Conservation (phyloP, 2,113 vertebrate species). For the Hepsetus odoe region DNA sequence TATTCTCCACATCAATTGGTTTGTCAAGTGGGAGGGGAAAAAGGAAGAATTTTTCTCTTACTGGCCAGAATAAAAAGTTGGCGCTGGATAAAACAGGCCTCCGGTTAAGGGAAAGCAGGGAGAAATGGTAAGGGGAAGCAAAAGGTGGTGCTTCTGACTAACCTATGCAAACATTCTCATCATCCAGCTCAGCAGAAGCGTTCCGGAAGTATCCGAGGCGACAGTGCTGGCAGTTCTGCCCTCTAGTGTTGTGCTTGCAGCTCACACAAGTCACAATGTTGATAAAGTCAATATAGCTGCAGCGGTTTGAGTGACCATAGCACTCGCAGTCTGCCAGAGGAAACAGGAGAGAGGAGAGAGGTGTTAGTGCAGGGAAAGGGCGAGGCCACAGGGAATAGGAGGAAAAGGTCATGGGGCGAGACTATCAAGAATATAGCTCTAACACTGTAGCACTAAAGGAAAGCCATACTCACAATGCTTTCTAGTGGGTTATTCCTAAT, state of each 20-base stretch:
- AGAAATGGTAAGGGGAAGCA: not conserved
- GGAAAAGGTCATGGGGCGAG: constrained; percentile 4
- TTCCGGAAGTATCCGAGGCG: constrained; percentile 92
- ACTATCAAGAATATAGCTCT: constrained; percentile 1
- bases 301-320: constrained; percentile 94
- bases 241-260: constrained; percentile 96
- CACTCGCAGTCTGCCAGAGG: constrained; percentile 87
- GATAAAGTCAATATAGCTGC: constrained; percentile 96
- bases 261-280: constrained; percentile 95
- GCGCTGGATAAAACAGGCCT: too few relatives aligned
- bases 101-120: not conserved
- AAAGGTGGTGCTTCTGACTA: constrained; percentile 51
- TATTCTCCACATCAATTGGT: not conserved
- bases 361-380: constrained; percentile 35
- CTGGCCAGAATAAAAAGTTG: not conserved
- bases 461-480: not conserved
- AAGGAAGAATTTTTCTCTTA: not conserved
- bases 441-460: not conserved
- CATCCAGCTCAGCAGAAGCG: constrained; percentile 79
- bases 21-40: not conserved
- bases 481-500: not conserved
- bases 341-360: constrained; percentile 29
- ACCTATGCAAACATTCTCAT: constrained; percentile 89
- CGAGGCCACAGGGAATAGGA: not conserved
- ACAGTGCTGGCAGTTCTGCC: constrained; percentile 93